Percentiles rank a stretch among this genome's conserved stretches.
Conservation (phyloP, 1,140 invertebrate genomes). For the Drosophila sproati region DNA sequence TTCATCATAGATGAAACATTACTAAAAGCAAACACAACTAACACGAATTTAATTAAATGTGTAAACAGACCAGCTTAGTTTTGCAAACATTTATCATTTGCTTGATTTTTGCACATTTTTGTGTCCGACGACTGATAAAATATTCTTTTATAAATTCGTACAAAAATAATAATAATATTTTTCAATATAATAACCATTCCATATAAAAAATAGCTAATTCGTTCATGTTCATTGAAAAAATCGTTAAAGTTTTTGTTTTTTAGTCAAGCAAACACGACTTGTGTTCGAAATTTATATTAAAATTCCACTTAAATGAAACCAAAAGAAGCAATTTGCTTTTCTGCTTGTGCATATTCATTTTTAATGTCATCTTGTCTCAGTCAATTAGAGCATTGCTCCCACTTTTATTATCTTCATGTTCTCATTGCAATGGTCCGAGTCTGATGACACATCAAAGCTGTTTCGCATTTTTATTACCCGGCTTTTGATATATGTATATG, state of each 20-base stretch:
- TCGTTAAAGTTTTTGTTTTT: no score
- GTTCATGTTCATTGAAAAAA: no score
- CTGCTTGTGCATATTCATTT: background rate
- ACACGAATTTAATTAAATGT: conserved; percentile 52
- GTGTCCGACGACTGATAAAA: background rate
- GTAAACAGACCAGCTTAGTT: conserved; percentile 19
- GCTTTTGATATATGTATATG: conserved; percentile 11
- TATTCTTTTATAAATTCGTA: background rate
- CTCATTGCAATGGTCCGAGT: background rate
- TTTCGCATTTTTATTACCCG: conserved; percentile 28
- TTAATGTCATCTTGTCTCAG: background rate
- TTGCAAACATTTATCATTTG: conserved; percentile 11
- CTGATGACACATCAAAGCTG: conserved; percentile 28
- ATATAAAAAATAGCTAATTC: no score
- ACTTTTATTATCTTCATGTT: background rate
- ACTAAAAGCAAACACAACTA: conserved; percentile 25
- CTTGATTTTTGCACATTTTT: conserved; percentile 6
- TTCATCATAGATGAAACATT: conserved; percentile 37
- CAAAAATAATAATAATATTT: background rate
- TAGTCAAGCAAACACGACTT: no score
- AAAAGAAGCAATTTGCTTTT: no score
- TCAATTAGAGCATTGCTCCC: background rate
- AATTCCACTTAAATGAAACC: no score
- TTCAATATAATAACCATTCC: no score
- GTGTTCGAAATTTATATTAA: no score